Conservation (phyloP, 92 coral and sea anemone species). For the Bergia sp. region DNA sequence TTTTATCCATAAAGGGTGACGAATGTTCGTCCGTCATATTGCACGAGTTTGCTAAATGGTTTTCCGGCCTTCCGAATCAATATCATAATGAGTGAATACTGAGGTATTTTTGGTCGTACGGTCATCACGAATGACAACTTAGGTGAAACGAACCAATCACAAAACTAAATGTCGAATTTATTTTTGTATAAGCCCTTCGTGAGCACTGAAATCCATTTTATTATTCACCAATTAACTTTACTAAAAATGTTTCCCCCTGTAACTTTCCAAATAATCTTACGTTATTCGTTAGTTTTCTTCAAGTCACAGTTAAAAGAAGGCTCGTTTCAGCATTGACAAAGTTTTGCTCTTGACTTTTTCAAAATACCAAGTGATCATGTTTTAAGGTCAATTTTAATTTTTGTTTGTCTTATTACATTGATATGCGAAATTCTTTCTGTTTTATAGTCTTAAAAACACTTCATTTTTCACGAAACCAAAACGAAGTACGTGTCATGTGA, state of each 20-base stretch:
- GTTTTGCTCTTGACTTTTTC: not conserved
- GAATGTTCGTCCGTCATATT: slow-evolving; percentile 31
- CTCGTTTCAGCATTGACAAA: not conserved
- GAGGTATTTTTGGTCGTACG: slow-evolving; percentile 20
- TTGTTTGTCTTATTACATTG: not conserved
- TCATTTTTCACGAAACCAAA: slow-evolving; percentile 45
- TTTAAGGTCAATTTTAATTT: not conserved
- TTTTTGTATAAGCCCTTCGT: slow-evolving; percentile 20
- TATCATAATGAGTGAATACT: slow-evolving; percentile 44
- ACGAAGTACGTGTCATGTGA: slow-evolving; percentile 32
- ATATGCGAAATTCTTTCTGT: slow-evolving; percentile 35
- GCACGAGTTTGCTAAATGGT: slow-evolving; percentile 36
- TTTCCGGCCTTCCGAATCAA: slow-evolving; percentile 37
- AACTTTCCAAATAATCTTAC: not conserved
- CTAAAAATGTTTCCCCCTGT: not conserved
- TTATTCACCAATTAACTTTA: slow-evolving; percentile 39
- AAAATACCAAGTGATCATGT: not conserved
- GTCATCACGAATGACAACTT: slow-evolving; percentile 39
- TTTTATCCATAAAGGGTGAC: not conserved
- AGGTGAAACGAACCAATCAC: slow-evolving; percentile 23
- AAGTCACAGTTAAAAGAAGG: not conserved
- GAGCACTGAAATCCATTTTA: slow-evolving; percentile 29
- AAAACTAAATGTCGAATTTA: not conserved
- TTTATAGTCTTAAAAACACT: slow-evolving; percentile 34
- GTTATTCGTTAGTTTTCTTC: not conserved